These are phyloP conservation scores for Agonopterix heracliana DNA, from an alignment of 2,888 invertebrate species.

Conservation along the genomic window DNA sequence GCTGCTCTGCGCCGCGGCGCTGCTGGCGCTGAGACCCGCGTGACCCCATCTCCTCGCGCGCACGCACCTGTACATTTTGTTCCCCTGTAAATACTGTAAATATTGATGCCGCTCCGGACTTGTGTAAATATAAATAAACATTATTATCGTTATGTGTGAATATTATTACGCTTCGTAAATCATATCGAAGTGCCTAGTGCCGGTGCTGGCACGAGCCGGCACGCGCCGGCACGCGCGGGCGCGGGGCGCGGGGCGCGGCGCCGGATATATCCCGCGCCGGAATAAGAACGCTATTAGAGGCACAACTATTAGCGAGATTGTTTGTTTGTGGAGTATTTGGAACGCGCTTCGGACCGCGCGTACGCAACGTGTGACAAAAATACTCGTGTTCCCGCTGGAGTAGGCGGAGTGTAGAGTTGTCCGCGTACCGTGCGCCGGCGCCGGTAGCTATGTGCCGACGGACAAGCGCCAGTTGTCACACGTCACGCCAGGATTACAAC, in stretches of 20 bases:
- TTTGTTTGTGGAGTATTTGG: conserved; percentile 18
- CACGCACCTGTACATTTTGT: conserved; percentile 25
- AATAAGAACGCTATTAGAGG: conserved; percentile 20
- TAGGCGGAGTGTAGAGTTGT: no score
- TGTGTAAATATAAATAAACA: not conserved
- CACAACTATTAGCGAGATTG: conserved; percentile 17
- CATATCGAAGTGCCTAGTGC: not conserved
- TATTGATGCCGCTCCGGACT: conserved; percentile 6
- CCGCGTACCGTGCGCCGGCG: no score
- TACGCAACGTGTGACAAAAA: conserved; percentile 1
- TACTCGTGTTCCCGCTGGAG: not conserved
- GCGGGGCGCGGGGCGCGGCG: conserved; percentile 5
- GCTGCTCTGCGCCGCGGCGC: conserved; percentile 1
- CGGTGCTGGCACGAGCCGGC: not conserved
- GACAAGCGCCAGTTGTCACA: no score
- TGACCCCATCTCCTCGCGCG: not conserved
- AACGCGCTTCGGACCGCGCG: conserved; percentile 3
- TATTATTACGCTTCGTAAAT: conserved; percentile 13
- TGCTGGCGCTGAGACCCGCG: conserved; percentile 7
- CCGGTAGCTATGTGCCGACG: no score
- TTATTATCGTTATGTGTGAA: conserved; percentile 7
- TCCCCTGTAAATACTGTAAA: conserved; percentile 29
- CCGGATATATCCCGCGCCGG: conserved; percentile 3
- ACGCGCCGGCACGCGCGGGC: not conserved
- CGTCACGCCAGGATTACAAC: no score